Conservation (phyloP, 2,888 invertebrate species). For the Drosophila setosimentum region DNA sequence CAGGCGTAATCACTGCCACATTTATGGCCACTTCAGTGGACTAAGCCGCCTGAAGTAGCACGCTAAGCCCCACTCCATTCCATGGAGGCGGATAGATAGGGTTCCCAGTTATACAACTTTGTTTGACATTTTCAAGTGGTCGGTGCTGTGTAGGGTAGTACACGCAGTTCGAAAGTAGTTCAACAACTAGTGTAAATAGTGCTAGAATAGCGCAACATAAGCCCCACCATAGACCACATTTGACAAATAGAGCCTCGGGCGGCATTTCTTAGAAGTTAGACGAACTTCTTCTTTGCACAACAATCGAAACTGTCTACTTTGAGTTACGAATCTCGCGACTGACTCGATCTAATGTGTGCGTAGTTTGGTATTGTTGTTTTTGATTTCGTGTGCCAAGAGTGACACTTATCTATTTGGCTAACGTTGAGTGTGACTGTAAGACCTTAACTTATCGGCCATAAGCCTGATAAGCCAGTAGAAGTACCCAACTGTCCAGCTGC, state of each 20-base stretch:
- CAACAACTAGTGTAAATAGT: constrained; percentile 69
- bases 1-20: constrained; percentile 63
- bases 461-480: constrained; percentile 68
- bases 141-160: constrained; percentile 6
- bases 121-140: constrained; percentile 71
- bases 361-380: constrained; percentile 28
- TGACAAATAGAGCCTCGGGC: constrained; percentile 39
- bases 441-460: constrained; percentile 68
- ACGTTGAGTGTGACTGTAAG: constrained; percentile 24
- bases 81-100: constrained; percentile 29
- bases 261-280: constrained; percentile 62
- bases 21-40: constrained; percentile 64
- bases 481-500: constrained; percentile 43
- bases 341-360: constrained; percentile 18
- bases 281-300: constrained; percentile 55
- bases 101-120: constrained; percentile 64
- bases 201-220: constrained; percentile 26
- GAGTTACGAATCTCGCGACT: constrained; percentile 33
- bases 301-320: constrained; percentile 58
- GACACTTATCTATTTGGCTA: constrained; percentile 73
- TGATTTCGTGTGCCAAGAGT: constrained; percentile 52
- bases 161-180: constrained; percentile 58
- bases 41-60: constrained; percentile 51
- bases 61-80: constrained; percentile 20
- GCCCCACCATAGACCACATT: constrained; percentile 21